These are phyloP conservation scores for Linepithema humile DNA, from an alignment of 1,140 invertebrate species.

Conservation along the genomic window DNA sequence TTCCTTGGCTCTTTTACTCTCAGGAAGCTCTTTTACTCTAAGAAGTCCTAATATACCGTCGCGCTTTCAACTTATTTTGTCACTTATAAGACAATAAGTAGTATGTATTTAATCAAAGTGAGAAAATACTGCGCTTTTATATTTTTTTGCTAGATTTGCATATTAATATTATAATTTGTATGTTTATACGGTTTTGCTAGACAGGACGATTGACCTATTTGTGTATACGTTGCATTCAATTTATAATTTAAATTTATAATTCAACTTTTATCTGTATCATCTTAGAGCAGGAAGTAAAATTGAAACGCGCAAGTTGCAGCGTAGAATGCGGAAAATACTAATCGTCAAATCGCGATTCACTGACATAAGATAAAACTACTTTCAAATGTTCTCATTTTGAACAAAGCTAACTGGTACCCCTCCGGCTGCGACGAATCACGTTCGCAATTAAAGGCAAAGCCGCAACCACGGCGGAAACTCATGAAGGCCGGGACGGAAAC, in stretches of 20 bases:
- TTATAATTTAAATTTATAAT: background rate
- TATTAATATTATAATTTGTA: background rate
- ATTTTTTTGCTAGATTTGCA: background rate
- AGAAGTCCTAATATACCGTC: background rate
- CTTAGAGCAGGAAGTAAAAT: background rate
- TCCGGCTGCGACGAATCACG: slow-evolving; percentile 72
- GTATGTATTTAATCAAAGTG: background rate
- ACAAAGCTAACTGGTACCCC: slow-evolving; percentile 46
- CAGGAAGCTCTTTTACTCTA: background rate
- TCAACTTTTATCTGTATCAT: background rate
- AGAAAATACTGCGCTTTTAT: background rate
- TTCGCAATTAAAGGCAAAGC: slow-evolving; percentile 75
- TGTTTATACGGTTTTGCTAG: background rate
- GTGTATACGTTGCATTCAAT: background rate
- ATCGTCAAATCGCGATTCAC: slow-evolving; percentile 27
- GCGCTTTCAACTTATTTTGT: background rate
- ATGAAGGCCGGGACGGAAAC: slow-evolving; percentile 63
- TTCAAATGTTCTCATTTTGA: slow-evolving; percentile 63
- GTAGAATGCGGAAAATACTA: background rate
- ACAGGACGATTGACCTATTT: background rate
- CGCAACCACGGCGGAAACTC: slow-evolving; percentile 69
- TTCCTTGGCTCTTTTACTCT: background rate
- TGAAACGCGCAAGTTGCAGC: background rate
- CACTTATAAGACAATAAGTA: background rate
- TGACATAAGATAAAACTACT: slow-evolving; percentile 8